Evolutionary conservation across 2,113 vertebrate species (phyloP), one percentile per base, ranked within the genome.

Genomic region (Amia ocellicauda): DNA sequence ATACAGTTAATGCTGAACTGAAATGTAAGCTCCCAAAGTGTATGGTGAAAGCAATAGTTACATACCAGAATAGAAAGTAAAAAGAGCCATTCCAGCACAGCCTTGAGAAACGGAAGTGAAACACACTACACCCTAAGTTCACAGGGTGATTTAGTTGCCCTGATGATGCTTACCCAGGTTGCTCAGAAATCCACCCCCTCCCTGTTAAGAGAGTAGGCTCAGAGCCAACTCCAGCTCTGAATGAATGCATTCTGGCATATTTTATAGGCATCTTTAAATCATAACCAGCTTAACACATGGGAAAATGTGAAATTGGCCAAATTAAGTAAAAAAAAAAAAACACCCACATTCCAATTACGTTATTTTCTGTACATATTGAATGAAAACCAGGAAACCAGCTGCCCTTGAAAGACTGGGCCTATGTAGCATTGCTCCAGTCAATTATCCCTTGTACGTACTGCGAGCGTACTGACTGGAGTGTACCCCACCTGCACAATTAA

Each of bases 261-360:
- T 36, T 5, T 36, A 11, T 36, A 11, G 31, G 31, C 17, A 26
- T 19, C 61, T 63, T 51, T 63, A 63, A 63, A 63, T 69, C 60
- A 63, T 63, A 26, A 56, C 22, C 43, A 59, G 60, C 31, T 52
- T 29, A 22, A 22, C 45, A 41, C 45, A 69, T 53, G 61, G 55
- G 55, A 66, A 63, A 56, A 52, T 42, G 28, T 13, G 19, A 29
- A 60, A 52, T 43, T 52, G 58, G 64, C 55, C 57, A 43, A 28
- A n/a, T 31, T 29, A 40, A 22, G 60, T 20, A 60, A 43, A 28
- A 10, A 8, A 23, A 17, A n/a, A n/a, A n/a, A n/a, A n/a, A n/a
- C n/a, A n/a, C n/a, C n/a, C n/a, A n/a, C n/a, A 51, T 51, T 57
- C 60, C 67, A 58, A 40, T 36, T 58, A 29, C 60, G 45, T 52